A percentile compares a stretch with the other conserved stretches of the same genome.
Conservation (phyloP, 2,888 invertebrate genomes). For the Pterobdella sp. region DNA sequence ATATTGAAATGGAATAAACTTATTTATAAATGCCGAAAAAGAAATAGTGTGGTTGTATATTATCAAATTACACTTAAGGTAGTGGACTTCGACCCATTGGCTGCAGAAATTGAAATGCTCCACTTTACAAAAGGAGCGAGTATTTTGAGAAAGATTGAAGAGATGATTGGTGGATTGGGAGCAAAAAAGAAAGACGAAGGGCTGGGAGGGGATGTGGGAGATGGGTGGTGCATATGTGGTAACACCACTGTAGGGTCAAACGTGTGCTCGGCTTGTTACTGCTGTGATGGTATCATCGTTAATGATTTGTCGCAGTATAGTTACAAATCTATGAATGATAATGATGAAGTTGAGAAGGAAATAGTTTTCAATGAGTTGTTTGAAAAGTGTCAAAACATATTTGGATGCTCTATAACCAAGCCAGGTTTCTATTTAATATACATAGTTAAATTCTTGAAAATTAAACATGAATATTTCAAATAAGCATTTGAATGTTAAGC, state of each 20-base stretch:
- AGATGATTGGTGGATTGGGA: not conserved
- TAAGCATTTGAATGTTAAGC: too few relatives aligned
- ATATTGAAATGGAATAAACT: not conserved
- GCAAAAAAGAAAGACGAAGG: not conserved
- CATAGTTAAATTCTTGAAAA: too few relatives aligned
- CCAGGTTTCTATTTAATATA: too few relatives aligned
- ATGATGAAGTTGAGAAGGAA: not conserved
- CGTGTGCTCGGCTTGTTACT: not conserved
- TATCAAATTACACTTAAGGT: not conserved
- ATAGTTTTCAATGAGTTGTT: not conserved
- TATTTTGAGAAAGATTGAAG: constrained; percentile 3
- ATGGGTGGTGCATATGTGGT: constrained; percentile 6
- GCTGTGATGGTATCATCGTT: not conserved
- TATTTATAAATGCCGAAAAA: not conserved
- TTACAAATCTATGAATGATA: not conserved
- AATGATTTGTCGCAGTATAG: not conserved
- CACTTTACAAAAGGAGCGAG: constrained; percentile 1
- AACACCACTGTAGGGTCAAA: not conserved
- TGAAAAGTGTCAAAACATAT: not conserved
- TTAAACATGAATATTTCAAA: too few relatives aligned
- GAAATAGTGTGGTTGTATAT: not conserved
- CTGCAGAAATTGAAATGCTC: constrained; percentile 25
- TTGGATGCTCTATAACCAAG: not conserved
- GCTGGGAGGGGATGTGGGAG: not conserved
- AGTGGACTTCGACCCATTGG: constrained; percentile 13